Evolutionary conservation across 1,140 invertebrate species (phyloP).

Genomic region (Pantala flavescens): DNA sequence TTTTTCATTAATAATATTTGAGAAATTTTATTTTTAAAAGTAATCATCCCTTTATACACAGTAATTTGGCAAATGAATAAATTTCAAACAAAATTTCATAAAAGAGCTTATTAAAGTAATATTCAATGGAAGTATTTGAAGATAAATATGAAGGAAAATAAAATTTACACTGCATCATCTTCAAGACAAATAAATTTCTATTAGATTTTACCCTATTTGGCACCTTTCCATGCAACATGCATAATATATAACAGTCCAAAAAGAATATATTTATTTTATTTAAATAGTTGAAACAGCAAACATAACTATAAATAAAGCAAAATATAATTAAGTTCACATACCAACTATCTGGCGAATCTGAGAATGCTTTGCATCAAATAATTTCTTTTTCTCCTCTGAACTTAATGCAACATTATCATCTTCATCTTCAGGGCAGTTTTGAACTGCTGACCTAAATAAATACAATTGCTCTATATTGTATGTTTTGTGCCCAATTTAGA

Average conservation of each 20-base stretch:
- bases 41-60: too few species aligned
- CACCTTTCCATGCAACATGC: slow-evolving; percentile 4
- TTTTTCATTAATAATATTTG: too few species aligned
- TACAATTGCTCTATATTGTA: slow-evolving; percentile 10
- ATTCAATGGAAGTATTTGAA: too few species aligned
- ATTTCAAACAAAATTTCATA: too few species aligned
- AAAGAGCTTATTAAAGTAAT: too few species aligned
- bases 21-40: too few species aligned
- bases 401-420: slow-evolving; percentile 41
- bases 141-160: too few species aligned
- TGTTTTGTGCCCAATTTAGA: neutral
- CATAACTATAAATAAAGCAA: neutral
- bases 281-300: slow-evolving; percentile 12
- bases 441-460: slow-evolving; percentile 46
- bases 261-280: neutral
- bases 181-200: neutral
- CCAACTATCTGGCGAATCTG: slow-evolving; percentile 61
- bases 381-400: slow-evolving; percentile 59
- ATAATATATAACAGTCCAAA: slow-evolving; percentile 9
- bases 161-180: too few species aligned
- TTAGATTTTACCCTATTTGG: slow-evolving; percentile 6
- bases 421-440: slow-evolving; percentile 53
- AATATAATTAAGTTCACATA: slow-evolving; percentile 31
- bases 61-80: too few species aligned
- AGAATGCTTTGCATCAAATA: slow-evolving; percentile 58